A percentile compares a stretch with the other conserved stretches of the same genome.
Evolutionary conservation across 1,140 invertebrate genomes (phyloP).

Genomic region (Eriocheir sinensis): DNA sequence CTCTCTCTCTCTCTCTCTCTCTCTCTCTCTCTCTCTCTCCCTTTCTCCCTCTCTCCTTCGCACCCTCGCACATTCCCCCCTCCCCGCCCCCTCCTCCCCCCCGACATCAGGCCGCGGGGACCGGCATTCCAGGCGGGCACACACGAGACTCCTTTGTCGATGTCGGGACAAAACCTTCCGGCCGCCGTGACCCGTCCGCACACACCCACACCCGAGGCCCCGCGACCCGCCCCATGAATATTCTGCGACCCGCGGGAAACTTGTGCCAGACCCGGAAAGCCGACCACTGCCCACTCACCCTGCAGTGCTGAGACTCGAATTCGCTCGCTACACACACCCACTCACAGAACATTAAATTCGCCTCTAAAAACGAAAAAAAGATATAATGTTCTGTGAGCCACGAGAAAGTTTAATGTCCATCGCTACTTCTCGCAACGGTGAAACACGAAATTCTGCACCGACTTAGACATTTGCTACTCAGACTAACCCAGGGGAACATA

Average conservation of each 20-base stretch:
- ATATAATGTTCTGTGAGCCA: too few relatives aligned
- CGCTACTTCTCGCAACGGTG: too few relatives aligned
- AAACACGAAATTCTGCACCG: too few relatives aligned
- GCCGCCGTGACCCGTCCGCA: neutral
- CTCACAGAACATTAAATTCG: neutral
- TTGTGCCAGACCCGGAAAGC: neutral
- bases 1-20: too few relatives aligned
- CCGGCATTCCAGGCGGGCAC: neutral
- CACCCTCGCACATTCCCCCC: neutral
- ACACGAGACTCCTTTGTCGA: neutral
- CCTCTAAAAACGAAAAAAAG: too few relatives aligned
- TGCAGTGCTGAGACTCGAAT: too few relatives aligned
- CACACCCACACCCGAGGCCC: neutral
- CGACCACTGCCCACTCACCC: too few relatives aligned
- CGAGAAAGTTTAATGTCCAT: too few relatives aligned
- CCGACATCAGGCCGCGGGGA: too few relatives aligned
- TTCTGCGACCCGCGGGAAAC: neutral
- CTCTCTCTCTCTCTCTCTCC: neutral
- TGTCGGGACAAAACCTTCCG: neutral
- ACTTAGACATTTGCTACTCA: too few relatives aligned
- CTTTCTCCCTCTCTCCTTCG: slow-evolving; percentile 2
- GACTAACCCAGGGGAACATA: too few relatives aligned
- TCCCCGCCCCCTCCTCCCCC: neutral
- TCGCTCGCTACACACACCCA: neutral
- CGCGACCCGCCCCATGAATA: slow-evolving; percentile 9